Evolutionary conservation across 2,797 vertebrate species (phyloP), one percentile per base, ranked within the genome.

Genomic region (Sebastes oblongus): DNA sequence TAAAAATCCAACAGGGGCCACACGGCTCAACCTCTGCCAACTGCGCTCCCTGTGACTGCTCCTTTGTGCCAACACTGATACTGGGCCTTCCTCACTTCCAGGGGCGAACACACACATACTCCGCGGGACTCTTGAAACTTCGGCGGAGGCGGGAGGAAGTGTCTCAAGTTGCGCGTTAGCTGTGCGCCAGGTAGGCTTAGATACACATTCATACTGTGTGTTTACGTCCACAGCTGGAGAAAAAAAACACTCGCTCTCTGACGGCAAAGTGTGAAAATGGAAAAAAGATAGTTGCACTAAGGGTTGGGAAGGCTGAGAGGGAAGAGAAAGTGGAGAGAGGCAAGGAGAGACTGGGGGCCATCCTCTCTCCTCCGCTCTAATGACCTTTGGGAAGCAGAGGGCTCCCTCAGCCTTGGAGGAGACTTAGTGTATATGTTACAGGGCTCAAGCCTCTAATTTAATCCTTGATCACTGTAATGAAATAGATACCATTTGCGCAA

Each of bases 381-480:
- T 94, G 93, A 95, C 94, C 93, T 94, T 90, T 94, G 94, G 93
- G 93, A 95, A 83, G 92, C 85, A 86, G 93, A 92, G 90, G 88
- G 91, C 89, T 94, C 90, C 88, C 89, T 80, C 89, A 86, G 93
- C 92, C 92, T 94, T 88, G 84, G 86, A 92, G 90, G 83, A 92
- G 87, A 90, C 88, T 84, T 82, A 89, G 80, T 90, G 89, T 95
- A 93, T 92, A 91, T 84, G 92, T 93, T 94, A 94, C 93, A 94
- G 88, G 89, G 92, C 91, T 94, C 91, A 92, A 80, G 89, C 86
- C 88, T 91, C 84, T 94, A 93, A 94, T 94, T 95, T 94, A 95
- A 94, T 95, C 95, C 93, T 93, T 94, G 93, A 94, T 95, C 93
- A 92, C 90, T 82, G 85, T 93, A 94, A 94, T 94, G 91, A 93